Percentiles rank a stretch among this genome's conserved stretches.
phyloP scores from a whole-genome alignment of 2,888 invertebrate species.

The Ectropis crepuscularia region DNA sequence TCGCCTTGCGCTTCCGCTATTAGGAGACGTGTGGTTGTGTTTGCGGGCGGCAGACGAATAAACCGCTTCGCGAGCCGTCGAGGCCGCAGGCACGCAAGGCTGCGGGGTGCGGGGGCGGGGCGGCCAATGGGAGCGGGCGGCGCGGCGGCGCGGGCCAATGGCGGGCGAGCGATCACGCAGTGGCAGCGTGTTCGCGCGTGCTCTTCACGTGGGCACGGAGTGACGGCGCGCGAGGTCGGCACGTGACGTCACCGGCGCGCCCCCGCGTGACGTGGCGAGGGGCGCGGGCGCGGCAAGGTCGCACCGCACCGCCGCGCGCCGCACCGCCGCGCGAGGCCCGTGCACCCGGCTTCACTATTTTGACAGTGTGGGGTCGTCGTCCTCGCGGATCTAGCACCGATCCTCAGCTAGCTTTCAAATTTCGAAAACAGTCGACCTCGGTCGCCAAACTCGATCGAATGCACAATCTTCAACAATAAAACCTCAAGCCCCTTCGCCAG shows the following conservation, averaged over 20 bases:
- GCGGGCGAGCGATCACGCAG: conserved; percentile 87
- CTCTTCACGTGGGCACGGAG: conserved; percentile 93
- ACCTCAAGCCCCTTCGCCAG: background rate
- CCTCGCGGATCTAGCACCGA: conserved; percentile 43
- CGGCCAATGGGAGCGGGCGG: conserved; percentile 88
- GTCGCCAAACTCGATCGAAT: conserved; percentile 24
- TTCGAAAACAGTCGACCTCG: conserved; percentile 29
- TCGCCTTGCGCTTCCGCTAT: conserved; percentile 57
- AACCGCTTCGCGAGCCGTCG: conserved; percentile 73
- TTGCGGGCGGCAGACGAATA: conserved; percentile 80
- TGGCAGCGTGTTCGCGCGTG: conserved; percentile 91
- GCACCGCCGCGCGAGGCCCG: conserved; percentile 39
- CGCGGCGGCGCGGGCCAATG: conserved; percentile 89
- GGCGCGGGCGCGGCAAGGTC: conserved; percentile 74
- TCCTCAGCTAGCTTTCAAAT: conserved; percentile 26
- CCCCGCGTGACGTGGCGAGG: conserved; percentile 78
- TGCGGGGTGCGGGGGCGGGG: conserved; percentile 87
- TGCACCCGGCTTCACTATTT: conserved; percentile 62
- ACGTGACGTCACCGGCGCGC: conserved; percentile 86
- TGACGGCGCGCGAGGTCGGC: conserved; percentile 86
- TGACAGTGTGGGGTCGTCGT: conserved; percentile 64
- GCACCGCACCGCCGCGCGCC: conserved; percentile 47
- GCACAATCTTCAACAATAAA: conserved; percentile 22
- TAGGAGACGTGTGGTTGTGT: conserved; percentile 76
- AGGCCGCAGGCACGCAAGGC: conserved; percentile 83